Evolutionary conservation across 2,113 vertebrate species (phyloP), one percentile per base, ranked within the genome.

Genomic region (Setophaga petechia): DNA sequence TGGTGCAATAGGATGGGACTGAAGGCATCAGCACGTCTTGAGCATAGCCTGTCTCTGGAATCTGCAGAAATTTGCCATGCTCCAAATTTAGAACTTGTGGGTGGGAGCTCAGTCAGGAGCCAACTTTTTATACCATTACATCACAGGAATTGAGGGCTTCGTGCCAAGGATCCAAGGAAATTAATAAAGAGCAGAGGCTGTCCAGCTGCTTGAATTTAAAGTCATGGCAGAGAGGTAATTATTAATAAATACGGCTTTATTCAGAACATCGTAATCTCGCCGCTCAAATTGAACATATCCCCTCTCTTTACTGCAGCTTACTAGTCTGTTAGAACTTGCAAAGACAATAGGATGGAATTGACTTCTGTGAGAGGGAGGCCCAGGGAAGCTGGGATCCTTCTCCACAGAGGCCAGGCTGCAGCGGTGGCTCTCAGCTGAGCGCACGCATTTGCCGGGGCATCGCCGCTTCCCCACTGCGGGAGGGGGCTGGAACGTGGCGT

Each of bases 11-110:
- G 91, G 93, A 95, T 90, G 91, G 83, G 90, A 92, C 95, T 89
- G 57, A 62, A 96, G 94, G 82, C 84, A 97, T 87, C 94, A 84
- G 95, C 96, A 92, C 82, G 66, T 96, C 95, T 96, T 95, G 84
- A 96, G 83, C 89, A 92, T 93, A 95, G 91, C 78, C 87, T 96
- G 72, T 71, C 93, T 96, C 91, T 96, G 90, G 91, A 97, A 97
- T 97, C 77, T 89, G 92, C 93, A 96, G 96, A 97, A 97, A 98
- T 98, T 90, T 95, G 97, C 95, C 95, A 75, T 92, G 93, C 91
- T 98, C 98, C 97, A 97, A 98, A 98, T 98, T 98, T 98, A 98
- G 97, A 95, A 94, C 94, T 96, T 75, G 79, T 97, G 96, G 97
- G 96, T 79, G 77, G 97, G 97, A 96, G 55, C 94, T 79, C 80